These are phyloP conservation scores for Catocala nupta DNA, from an alignment of 2,888 invertebrate species.

Conservation along the genomic window DNA sequence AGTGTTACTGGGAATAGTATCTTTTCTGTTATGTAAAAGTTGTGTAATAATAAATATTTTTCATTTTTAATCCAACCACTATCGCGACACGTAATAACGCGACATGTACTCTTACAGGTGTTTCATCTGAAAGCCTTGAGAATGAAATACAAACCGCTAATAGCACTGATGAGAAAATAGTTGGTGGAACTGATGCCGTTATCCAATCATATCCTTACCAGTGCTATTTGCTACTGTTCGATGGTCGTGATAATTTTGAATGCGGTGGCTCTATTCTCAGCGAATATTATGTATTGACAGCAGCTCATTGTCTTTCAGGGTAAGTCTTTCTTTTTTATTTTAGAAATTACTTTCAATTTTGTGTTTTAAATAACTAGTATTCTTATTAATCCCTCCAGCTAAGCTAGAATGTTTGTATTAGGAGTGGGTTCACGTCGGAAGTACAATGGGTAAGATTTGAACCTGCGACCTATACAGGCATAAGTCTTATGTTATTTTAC, in stretches of 20 bases:
- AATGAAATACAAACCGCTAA: constrained; percentile 24
- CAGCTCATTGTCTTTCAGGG: constrained; percentile 82
- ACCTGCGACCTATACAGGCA: too few relatives aligned
- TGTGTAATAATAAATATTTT: neutral
- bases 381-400: too few relatives aligned
- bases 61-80: neutral
- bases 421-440: too few relatives aligned
- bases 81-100: neutral
- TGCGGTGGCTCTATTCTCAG: constrained; percentile 83
- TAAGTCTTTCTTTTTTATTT: constrained; percentile 45
- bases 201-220: constrained; percentile 75
- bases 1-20: too few relatives aligned
- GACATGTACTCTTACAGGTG: constrained; percentile 55
- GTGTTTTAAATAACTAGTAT: too few relatives aligned
- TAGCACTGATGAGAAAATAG: constrained; percentile 66
- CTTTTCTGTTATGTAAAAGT: too few relatives aligned
- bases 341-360: neutral
- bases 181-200: constrained; percentile 75
- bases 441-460: too few relatives aligned
- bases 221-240: constrained; percentile 69
- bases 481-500: constrained; percentile 31
- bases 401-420: too few relatives aligned
- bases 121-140: constrained; percentile 54
- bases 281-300: constrained; percentile 71
- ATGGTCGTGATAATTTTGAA: constrained; percentile 63